These are phyloP conservation scores for Drosophila leontia DNA, from an alignment of 1,140 invertebrate species.

Conservation along the genomic window DNA sequence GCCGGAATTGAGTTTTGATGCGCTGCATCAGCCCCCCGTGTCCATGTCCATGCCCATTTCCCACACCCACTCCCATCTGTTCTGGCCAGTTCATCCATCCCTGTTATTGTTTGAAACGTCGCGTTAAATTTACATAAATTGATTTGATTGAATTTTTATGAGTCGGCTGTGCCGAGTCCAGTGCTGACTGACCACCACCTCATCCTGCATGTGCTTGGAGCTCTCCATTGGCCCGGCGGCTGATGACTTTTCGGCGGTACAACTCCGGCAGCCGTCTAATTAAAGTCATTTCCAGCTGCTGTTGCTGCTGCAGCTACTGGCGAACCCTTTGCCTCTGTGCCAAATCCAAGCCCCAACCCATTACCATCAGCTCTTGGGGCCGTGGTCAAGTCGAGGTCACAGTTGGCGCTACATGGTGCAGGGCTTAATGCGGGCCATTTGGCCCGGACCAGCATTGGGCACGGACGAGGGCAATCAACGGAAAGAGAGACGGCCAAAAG, in stretches of 20 bases:
- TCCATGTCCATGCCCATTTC: not conserved
- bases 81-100: conserved; percentile 10
- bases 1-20: conserved; percentile 44
- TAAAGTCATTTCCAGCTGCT: conserved; percentile 78
- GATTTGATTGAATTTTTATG: conserved; percentile 84
- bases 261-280: conserved; percentile 51
- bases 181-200: not conserved
- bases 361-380: not conserved
- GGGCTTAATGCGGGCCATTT: conserved; percentile 72
- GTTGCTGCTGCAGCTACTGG: conserved; percentile 34
- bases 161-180: conserved; percentile 32
- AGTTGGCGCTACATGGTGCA: conserved; percentile 75
- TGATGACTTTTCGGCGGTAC: conserved; percentile 55
- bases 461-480: conserved; percentile 59
- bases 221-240: conserved; percentile 16
- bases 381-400: conserved; percentile 65
- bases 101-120: conserved; percentile 50
- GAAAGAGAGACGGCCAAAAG: conserved; percentile 31
- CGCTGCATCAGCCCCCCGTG: conserved; percentile 1
- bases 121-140: conserved; percentile 84
- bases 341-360: conserved; percentile 4
- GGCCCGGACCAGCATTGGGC: conserved; percentile 32
- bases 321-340: not conserved
- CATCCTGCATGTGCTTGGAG: conserved; percentile 2
- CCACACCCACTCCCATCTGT: not conserved